These are phyloP conservation scores for Haemorhous mexicanus DNA, from an alignment of 2,113 vertebrate genomes.

Conservation along the genomic window DNA sequence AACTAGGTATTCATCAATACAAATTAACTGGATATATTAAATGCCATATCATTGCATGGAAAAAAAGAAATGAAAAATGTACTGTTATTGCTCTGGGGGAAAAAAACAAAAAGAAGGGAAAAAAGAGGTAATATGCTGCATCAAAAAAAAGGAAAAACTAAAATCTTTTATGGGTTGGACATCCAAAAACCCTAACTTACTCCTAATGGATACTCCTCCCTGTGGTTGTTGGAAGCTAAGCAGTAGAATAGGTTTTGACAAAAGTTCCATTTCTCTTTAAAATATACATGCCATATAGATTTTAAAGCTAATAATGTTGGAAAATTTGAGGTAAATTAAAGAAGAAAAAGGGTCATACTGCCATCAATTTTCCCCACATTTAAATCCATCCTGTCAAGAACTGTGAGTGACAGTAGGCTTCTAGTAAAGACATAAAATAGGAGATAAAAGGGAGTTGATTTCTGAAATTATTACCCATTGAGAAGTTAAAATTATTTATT, in stretches of 20 bases:
- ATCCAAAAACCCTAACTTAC: background rate
- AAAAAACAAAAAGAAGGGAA: background rate
- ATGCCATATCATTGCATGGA: background rate
- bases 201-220: background rate
- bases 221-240: background rate
- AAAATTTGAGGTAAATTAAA: background rate
- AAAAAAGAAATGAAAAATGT: background rate
- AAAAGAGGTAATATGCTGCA: background rate
- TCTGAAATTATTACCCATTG: background rate
- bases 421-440: background rate
- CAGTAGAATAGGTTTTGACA: background rate
- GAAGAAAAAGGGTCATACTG: background rate
- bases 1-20: constrained; percentile 27
- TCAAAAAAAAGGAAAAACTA: background rate
- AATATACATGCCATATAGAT: background rate
- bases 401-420: background rate
- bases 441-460: background rate
- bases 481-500: background rate
- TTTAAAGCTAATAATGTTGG: background rate
- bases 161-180: background rate
- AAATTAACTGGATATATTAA: constrained; percentile 42
- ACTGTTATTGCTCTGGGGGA: background rate
- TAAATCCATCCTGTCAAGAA: background rate
- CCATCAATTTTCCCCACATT: background rate
- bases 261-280: background rate